Percentiles rank a stretch among this genome's conserved stretches.
Conservation (phyloP, 2,797 vertebrate species). For the Tapirus indicus region DNA sequence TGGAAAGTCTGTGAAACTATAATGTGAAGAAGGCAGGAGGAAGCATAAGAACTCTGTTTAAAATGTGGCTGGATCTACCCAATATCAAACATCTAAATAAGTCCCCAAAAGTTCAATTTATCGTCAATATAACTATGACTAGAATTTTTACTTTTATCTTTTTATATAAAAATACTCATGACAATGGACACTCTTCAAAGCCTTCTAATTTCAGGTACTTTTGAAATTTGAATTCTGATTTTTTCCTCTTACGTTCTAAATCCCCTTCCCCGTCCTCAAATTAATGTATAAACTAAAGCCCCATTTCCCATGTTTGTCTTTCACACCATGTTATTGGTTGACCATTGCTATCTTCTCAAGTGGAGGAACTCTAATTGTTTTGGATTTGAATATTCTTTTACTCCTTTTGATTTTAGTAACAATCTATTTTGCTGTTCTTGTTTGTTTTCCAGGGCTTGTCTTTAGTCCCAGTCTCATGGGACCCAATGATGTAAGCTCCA, state of each 20-base stretch:
- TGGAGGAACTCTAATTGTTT: not conserved
- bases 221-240: not conserved
- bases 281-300: not conserved
- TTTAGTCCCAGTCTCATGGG: not conserved
- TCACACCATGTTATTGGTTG: not conserved
- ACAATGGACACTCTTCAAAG: not conserved
- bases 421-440: not conserved
- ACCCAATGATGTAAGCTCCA: not conserved
- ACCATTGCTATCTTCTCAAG: not conserved
- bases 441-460: not conserved
- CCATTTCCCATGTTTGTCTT: not conserved
- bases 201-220: not conserved
- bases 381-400: not conserved
- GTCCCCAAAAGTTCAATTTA: not conserved
- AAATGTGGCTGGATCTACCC: not conserved
- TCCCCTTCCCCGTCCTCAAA: not conserved
- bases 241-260: not conserved
- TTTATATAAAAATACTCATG: not conserved
- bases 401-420: not conserved
- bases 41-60: not conserved
- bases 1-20: not conserved
- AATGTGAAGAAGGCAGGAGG: not conserved
- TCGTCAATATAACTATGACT: not conserved
- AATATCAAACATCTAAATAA: not conserved
- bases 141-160: slow-evolving; percentile 22